Evolutionary conservation across 2,797 vertebrate species (phyloP).

Genomic region (Chelon auratus): DNA sequence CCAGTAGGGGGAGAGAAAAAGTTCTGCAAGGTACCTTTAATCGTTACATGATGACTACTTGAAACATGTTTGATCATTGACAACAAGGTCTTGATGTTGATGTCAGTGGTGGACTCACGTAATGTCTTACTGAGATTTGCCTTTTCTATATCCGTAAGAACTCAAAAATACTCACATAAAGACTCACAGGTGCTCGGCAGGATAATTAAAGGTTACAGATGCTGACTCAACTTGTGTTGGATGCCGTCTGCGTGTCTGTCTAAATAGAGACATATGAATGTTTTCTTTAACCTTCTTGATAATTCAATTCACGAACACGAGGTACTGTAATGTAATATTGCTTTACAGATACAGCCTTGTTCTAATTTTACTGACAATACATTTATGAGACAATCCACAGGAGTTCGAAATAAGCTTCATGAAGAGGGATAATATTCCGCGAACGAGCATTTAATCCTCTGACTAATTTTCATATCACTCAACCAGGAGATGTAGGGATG

Average conservation of each 20-base stretch:
- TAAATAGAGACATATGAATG: neutral
- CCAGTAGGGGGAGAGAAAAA: no score
- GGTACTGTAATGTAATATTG: neutral
- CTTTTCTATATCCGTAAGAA: no score
- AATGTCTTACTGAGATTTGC: no score
- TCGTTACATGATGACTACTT: no score
- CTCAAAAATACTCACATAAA: neutral
- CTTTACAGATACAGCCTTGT: neutral
- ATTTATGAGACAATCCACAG: constrained; percentile 48
- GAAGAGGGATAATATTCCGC: constrained; percentile 33
- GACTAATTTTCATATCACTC: constrained; percentile 35
- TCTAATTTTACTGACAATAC: constrained; percentile 17
- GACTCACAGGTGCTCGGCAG: neutral
- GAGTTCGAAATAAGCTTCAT: constrained; percentile 29
- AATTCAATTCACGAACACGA: neutral
- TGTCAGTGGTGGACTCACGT: no score
- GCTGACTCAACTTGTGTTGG: neutral
- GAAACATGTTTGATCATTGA: no score
- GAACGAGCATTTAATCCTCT: constrained; percentile 51
- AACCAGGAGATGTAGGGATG: constrained; percentile 7
- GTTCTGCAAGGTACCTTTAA: no score
- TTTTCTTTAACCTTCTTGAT: neutral
- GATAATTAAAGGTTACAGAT: constrained; percentile 6
- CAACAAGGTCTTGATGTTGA: no score
- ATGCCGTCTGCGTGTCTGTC: neutral